Percentiles rank a stretch among this genome's conserved stretches.
Evolutionary conservation across 2,113 vertebrate species (phyloP).

Genomic region (Bos javanicus): DNA sequence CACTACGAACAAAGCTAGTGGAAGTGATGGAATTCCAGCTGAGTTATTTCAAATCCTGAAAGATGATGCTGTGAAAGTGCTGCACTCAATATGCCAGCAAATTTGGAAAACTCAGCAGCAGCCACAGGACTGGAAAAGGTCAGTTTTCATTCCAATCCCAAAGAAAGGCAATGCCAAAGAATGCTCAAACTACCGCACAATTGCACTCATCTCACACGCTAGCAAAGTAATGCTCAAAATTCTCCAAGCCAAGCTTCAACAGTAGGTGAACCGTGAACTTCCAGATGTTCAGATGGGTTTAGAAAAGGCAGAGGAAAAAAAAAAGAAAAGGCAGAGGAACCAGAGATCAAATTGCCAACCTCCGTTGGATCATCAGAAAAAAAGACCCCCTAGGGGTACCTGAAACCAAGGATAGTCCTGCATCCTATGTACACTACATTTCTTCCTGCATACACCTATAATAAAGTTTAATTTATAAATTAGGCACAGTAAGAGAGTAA

Average conservation of each 20-base stretch:
- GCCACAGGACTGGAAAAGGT: background rate
- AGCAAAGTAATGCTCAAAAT: background rate
- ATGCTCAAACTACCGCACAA: background rate
- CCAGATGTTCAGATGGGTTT: background rate
- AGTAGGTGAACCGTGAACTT: background rate
- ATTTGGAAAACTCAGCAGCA: background rate
- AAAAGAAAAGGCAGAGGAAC: background rate
- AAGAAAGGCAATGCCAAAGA: background rate
- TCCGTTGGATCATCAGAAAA: background rate
- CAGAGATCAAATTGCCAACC: background rate
- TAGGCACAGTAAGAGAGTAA: background rate
- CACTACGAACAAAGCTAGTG: background rate
- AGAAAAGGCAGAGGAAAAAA: background rate
- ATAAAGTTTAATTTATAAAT: background rate
- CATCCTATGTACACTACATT: background rate
- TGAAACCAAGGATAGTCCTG: background rate
- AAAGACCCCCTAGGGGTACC: background rate
- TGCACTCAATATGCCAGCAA: background rate
- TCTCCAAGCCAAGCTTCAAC: background rate
- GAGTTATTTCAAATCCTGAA: background rate
- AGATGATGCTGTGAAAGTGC: background rate
- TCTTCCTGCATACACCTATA: background rate
- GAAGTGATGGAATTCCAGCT: background rate
- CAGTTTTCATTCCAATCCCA: background rate
- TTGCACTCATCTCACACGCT: background rate